Conservation (phyloP, 2,113 vertebrate species). For the Toxotes chatareus region DNA sequence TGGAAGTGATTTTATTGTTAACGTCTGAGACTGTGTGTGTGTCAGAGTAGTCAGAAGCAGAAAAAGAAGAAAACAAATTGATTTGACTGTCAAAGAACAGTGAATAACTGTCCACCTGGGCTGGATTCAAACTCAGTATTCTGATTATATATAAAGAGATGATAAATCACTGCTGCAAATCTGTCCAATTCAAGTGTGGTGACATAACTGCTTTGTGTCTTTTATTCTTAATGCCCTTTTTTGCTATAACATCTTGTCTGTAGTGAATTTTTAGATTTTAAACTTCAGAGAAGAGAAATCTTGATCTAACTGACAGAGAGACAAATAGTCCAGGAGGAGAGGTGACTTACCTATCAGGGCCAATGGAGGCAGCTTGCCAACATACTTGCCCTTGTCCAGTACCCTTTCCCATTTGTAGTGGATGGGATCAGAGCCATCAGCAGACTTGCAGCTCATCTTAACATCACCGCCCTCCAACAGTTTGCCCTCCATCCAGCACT, state of each 20-base stretch:
- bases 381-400: conserved; percentile 82
- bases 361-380: conserved; percentile 84
- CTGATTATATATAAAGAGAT: neutral
- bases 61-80: neutral
- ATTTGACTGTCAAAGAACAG: conserved; percentile 1
- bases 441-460: conserved; percentile 89
- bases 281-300: neutral
- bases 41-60: neutral
- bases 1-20: neutral
- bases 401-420: conserved; percentile 90
- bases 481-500: conserved; percentile 92
- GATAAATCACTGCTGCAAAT: neutral
- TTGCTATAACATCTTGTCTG: neutral
- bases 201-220: neutral
- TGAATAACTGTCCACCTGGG: neutral
- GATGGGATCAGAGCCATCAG: conserved; percentile 90
- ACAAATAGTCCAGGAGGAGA: neutral
- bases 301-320: neutral
- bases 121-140: conserved; percentile 3
- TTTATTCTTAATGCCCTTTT: neutral
- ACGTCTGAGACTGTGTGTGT: too few species aligned
- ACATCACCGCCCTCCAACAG: conserved; percentile 88
- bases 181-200: too few species aligned
- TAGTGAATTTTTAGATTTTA: neutral
- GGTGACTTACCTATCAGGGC: conserved; percentile 87